Evolutionary conservation across 2,797 vertebrate genomes (phyloP).

Genomic region (Amphiprion clarkii): DNA sequence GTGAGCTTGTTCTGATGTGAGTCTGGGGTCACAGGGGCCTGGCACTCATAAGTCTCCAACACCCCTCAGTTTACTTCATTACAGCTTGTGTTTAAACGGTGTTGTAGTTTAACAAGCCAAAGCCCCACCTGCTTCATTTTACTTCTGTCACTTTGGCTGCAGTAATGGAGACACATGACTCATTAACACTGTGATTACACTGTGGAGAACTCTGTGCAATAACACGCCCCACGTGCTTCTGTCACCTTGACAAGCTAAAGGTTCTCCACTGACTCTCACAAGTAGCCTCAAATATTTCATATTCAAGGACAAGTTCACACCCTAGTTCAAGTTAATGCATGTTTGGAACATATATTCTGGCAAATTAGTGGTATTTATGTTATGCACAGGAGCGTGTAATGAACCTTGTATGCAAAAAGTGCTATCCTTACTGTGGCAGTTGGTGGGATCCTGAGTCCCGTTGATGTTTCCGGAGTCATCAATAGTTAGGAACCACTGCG

Average conservation of each 20-base stretch:
- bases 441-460: conserved; percentile 95
- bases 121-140: conserved; percentile 78
- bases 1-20: conserved; percentile 26
- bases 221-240: conserved; percentile 62
- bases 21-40: conserved; percentile 27
- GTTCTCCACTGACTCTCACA: conserved; percentile 19
- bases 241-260: conserved; percentile 44
- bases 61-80: conserved; percentile 67
- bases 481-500: conserved; percentile 98
- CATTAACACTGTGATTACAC: conserved; percentile 60
- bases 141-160: conserved; percentile 67
- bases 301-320: background rate
- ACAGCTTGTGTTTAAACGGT: conserved; percentile 66
- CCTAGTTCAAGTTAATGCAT: background rate
- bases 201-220: conserved; percentile 50
- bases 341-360: background rate
- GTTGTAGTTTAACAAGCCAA: conserved; percentile 73
- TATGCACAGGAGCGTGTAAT: background rate
- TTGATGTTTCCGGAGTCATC: conserved; percentile 95
- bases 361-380: background rate
- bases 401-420: conserved; percentile 5
- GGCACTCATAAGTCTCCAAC: conserved; percentile 29
- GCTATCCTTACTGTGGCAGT: conserved; percentile 95
- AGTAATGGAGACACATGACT: conserved; percentile 55
- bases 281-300: conserved; percentile 9